These are phyloP conservation scores for Papilio elwesi DNA, from an alignment of 2,888 invertebrate genomes.

Conservation along the genomic window DNA sequence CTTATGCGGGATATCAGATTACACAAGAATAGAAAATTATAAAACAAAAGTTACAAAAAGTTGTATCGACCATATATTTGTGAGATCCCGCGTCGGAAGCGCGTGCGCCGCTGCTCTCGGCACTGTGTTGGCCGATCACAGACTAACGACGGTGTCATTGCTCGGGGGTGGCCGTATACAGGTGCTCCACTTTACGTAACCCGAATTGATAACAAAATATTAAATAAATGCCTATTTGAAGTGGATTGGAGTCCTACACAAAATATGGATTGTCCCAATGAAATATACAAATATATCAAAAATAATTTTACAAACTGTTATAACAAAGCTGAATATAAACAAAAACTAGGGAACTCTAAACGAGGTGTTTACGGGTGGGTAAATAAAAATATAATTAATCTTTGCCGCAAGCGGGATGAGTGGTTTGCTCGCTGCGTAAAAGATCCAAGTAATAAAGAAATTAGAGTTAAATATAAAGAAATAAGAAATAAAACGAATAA, in stretches of 20 bases:
- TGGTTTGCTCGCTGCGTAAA: constrained; percentile 3
- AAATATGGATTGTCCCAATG: constrained; percentile 12
- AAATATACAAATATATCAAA: constrained; percentile 28
- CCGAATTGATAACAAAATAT: constrained; percentile 8
- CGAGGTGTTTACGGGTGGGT: not conserved
- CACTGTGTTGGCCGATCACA: not conserved
- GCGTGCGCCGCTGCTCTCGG: constrained; percentile 7
- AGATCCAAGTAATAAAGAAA: constrained; percentile 4
- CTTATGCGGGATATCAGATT: constrained; percentile 29
- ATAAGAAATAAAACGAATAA: constrained; percentile 16
- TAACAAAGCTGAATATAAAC: constrained; percentile 17
- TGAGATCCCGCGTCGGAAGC: constrained; percentile 5
- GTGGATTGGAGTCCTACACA: constrained; percentile 10
- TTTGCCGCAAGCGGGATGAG: not conserved
- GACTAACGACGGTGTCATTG: not conserved
- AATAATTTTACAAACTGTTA: too few species aligned
- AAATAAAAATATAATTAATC: constrained; percentile 5
- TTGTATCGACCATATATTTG: constrained; percentile 22
- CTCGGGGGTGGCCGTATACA: not conserved
- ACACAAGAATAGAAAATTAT: constrained; percentile 23
- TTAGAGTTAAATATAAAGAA: constrained; percentile 18
- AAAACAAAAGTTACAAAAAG: constrained; percentile 28
- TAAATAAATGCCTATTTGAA: not conserved
- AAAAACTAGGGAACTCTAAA: constrained; percentile 2
- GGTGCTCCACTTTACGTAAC: constrained; percentile 8